phyloP scores from a whole-genome alignment of 1,140 invertebrate species.

The Hylaeus volcanicus region DNA sequence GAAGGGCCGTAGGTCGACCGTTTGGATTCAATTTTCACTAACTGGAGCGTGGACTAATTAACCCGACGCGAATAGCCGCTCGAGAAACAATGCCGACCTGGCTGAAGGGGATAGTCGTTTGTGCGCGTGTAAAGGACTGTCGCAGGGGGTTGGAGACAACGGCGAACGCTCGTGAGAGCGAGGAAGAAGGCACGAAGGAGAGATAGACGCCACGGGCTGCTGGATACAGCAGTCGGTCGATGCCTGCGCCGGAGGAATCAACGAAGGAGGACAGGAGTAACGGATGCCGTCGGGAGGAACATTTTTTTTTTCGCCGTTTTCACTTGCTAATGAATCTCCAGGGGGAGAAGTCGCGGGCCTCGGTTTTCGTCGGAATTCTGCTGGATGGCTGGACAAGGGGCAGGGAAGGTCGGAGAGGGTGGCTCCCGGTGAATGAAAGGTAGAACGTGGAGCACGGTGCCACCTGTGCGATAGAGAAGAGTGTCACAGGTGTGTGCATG shows the following conservation, averaged over 20 bases:
- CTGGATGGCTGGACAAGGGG: background rate
- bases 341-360: background rate
- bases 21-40: conserved; percentile 75
- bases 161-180: conserved; percentile 13
- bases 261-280: conserved; percentile 25
- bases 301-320: conserved; percentile 35
- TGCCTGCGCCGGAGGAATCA: conserved; percentile 27
- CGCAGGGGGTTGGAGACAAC: background rate
- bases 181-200: background rate
- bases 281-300: background rate
- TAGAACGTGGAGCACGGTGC: background rate
- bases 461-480: too few relatives aligned
- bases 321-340: conserved; percentile 29
- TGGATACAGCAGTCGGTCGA: conserved; percentile 13
- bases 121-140: conserved; percentile 11
- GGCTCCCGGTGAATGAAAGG: background rate
- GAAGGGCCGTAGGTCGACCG: conserved; percentile 38
- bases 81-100: conserved; percentile 59
- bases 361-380: background rate
- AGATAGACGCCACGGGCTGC: background rate
- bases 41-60: conserved; percentile 77
- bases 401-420: background rate
- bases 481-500: too few relatives aligned
- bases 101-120: conserved; percentile 35
- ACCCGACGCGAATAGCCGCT: conserved; percentile 68